These are phyloP conservation scores for Moxostoma hubbsi DNA, from an alignment of 2,797 vertebrate genomes.

Conservation along the genomic window DNA sequence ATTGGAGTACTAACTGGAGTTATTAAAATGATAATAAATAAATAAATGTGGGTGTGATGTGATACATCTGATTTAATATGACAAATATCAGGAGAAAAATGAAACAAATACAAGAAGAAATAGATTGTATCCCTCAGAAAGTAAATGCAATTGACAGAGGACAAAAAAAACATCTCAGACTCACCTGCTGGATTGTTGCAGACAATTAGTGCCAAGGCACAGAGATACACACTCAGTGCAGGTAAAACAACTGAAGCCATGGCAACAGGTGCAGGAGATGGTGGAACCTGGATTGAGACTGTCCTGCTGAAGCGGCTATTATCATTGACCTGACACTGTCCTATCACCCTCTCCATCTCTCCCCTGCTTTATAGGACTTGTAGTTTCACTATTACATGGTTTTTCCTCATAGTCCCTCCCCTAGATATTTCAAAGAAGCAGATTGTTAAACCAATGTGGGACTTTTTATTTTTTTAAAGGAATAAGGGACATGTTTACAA, in stretches of 20 bases:
- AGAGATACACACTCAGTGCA: slow-evolving; percentile 21
- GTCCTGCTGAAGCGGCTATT: neutral
- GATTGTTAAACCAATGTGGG: neutral
- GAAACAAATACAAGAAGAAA: neutral
- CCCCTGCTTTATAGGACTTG: slow-evolving; percentile 24
- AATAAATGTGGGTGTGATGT: neutral
- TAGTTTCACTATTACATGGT: slow-evolving; percentile 38
- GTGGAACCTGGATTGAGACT: too few relatives aligned
- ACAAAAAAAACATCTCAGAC: neutral
- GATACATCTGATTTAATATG: neutral
- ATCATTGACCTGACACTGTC: neutral
- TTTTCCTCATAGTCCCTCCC: slow-evolving; percentile 20
- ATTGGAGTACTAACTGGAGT: neutral
- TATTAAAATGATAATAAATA: too few relatives aligned
- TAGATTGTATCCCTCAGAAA: neutral
- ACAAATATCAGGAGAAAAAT: neutral
- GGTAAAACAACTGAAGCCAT: slow-evolving; percentile 28
- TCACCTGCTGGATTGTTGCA: slow-evolving; percentile 31
- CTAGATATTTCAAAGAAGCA: neutral
- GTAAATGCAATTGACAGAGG: neutral
- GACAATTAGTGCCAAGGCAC: slow-evolving; percentile 22
- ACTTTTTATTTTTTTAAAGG: too few relatives aligned
- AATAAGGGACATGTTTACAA: neutral
- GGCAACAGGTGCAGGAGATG: neutral
- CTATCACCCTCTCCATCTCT: slow-evolving; percentile 4